Percentiles rank a stretch among this genome's conserved stretches.
phyloP scores from a whole-genome alignment of 92 coral and sea anemone species.

The Virgularia gustaviana region DNA sequence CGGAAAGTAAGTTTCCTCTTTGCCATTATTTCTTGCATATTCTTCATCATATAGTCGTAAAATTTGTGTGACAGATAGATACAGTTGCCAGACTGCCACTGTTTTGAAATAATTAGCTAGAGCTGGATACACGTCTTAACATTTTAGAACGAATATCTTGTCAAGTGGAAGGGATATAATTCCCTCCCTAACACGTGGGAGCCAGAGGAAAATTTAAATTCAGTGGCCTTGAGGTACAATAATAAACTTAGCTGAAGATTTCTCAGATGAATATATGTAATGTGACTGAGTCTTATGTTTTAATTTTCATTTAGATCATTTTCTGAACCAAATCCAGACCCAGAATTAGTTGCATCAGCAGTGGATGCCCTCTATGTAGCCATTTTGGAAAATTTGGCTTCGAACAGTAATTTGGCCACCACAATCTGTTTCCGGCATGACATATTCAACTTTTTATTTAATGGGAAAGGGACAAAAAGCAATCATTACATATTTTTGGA shows the following conservation, averaged over 20 bases:
- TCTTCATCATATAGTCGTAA: background rate
- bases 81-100: background rate
- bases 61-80: background rate
- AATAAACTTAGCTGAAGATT: too few species aligned
- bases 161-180: conserved; percentile 10
- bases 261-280: background rate
- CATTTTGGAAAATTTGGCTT: background rate
- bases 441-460: too few species aligned
- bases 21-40: background rate
- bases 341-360: background rate
- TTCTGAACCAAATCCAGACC: background rate
- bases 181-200: conserved; percentile 3
- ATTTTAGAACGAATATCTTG: conserved; percentile 7
- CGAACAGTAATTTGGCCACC: background rate
- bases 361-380: background rate
- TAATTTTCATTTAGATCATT: background rate
- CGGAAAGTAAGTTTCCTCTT: background rate
- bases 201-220: too few species aligned
- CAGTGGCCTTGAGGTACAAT: too few species aligned
- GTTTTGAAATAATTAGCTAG: background rate
- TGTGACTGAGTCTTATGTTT: background rate
- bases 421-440: too few species aligned
- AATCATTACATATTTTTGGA: background rate
- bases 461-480: too few species aligned
- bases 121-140: background rate